These are phyloP conservation scores for Cremastinae sp. DNA, from an alignment of 2,888 invertebrate species.

Conservation along the genomic window DNA sequence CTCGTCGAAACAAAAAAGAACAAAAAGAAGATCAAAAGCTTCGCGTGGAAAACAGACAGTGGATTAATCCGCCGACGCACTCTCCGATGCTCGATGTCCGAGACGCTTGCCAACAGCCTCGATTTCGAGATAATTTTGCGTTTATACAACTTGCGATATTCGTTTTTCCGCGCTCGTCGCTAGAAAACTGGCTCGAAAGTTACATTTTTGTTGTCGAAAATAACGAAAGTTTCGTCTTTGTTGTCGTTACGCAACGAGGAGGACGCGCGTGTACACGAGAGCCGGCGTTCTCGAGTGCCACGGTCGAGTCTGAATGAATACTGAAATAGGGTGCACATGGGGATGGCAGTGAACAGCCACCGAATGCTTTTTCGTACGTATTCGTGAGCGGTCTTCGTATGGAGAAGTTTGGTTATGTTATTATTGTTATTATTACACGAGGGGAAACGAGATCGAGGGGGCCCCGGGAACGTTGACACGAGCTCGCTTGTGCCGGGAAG, in stretches of 20 bases:
- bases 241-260: background rate
- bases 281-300: constrained; percentile 12
- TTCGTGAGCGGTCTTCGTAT: constrained; percentile 4
- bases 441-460: constrained; percentile 28
- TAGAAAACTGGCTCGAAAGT: background rate
- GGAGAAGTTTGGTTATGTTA: too few relatives aligned
- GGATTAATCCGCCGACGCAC: background rate
- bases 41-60: too few relatives aligned
- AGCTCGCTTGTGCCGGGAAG: background rate
- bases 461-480: constrained; percentile 4
- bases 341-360: constrained; percentile 39
- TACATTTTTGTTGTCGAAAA: background rate
- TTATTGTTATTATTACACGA: constrained; percentile 38
- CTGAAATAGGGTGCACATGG: constrained; percentile 48
- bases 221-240: background rate
- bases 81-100: background rate
- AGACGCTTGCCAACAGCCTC: background rate
- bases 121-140: background rate
- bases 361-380: constrained; percentile 36
- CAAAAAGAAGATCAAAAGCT: too few relatives aligned
- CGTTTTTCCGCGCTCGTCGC: too few relatives aligned
- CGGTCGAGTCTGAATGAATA: constrained; percentile 50
- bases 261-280: background rate
- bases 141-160: too few relatives aligned
- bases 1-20: too few relatives aligned